Conservation (phyloP, 2,797 vertebrate genomes). For the Micromesistius poutassou region DNA sequence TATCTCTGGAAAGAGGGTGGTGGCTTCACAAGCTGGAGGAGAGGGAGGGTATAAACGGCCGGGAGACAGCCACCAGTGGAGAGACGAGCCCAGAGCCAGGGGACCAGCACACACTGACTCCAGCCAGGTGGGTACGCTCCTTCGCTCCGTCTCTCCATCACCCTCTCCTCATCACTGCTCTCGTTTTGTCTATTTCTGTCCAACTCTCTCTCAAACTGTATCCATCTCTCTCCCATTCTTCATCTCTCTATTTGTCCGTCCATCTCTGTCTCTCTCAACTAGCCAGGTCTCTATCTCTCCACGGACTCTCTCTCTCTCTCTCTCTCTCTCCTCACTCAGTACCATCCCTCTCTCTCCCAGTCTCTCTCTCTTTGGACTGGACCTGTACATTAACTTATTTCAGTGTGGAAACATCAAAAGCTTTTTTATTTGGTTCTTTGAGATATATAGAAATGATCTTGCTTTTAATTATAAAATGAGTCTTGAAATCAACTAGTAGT, state of each 20-base stretch:
- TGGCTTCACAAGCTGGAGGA: neutral
- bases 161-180: neutral
- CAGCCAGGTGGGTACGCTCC: neutral
- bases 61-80: neutral
- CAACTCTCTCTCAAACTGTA: neutral
- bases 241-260: neutral
- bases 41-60: neutral
- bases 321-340: neutral
- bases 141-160: neutral
- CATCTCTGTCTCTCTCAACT: neutral
- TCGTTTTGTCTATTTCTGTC: neutral
- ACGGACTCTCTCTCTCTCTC: neutral
- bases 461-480: neutral
- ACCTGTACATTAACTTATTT: neutral
- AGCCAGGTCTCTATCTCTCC: too few species aligned
- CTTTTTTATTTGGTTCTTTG: neutral
- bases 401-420: neutral
- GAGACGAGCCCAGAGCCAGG: neutral
- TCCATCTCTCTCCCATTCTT: neutral
- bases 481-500: neutral
- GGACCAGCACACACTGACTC: neutral
- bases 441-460: neutral
- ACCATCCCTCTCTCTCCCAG: neutral
- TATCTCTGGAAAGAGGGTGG: neutral
- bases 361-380: neutral